Evolutionary conservation across 37 sponge, comb jelly and placozoan species (phyloP).

Genomic region (Crambe crambe): DNA sequence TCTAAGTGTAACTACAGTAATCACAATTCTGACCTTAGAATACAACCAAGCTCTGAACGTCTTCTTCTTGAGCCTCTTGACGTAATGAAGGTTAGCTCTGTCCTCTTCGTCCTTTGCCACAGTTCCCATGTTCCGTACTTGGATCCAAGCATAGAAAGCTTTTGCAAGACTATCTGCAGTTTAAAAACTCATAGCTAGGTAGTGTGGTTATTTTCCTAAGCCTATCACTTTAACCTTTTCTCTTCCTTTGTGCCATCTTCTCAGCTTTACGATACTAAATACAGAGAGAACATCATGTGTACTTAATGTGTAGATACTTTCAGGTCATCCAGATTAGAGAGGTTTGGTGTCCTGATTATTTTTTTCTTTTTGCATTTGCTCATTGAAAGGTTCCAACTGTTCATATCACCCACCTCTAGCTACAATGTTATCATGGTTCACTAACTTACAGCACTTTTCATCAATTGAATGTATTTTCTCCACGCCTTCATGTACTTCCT

Average conservation of each 20-base stretch:
- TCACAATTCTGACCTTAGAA: neutral
- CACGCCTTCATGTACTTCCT: conserved; percentile 40
- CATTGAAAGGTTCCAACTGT: no score
- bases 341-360: no score
- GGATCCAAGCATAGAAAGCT: conserved; percentile 63
- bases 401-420: no score
- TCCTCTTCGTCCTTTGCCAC: conserved; percentile 31
- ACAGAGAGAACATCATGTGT: neutral
- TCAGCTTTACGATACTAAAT: conserved; percentile 54
- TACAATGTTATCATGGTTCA: no score
- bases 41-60: conserved; percentile 26
- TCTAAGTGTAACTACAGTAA: no score
- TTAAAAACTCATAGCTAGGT: neutral
- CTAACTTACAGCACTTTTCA: conserved; percentile 59
- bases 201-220: neutral
- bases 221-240: conserved; percentile 37
- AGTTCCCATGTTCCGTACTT: conserved; percentile 41
- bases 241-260: conserved; percentile 30
- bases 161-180: conserved; percentile 34
- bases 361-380: no score
- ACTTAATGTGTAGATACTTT: no score
- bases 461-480: conserved; percentile 53
- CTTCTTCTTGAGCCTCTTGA: conserved; percentile 18
- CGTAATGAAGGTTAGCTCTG: conserved; percentile 9
- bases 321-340: no score